These are phyloP conservation scores for Stigmatopora nigra DNA, from an alignment of 2,113 vertebrate species.

Conservation along the genomic window DNA sequence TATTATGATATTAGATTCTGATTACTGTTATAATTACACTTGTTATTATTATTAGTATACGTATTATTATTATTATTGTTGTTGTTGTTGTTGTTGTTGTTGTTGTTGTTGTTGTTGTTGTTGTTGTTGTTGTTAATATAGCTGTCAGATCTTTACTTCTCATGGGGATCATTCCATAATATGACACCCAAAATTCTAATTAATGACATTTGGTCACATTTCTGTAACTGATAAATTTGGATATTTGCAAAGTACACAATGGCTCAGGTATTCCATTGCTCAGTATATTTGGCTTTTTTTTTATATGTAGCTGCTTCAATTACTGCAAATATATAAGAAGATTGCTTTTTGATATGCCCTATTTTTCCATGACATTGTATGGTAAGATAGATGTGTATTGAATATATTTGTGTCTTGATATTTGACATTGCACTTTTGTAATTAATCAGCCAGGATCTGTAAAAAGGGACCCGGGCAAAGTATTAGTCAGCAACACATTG, in stretches of 20 bases:
- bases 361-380: background rate
- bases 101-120: too few species aligned
- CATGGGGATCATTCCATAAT: background rate
- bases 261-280: background rate
- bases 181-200: background rate
- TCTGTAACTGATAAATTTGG: too few species aligned
- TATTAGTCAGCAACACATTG: background rate
- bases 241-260: background rate
- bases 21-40: background rate
- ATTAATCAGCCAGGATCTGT: background rate
- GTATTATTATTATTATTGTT: too few species aligned
- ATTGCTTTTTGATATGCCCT: background rate
- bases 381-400: too few species aligned
- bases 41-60: too few species aligned
- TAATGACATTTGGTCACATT: background rate
- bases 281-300: background rate
- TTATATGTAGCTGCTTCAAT: background rate
- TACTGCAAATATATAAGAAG: background rate
- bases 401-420: background rate
- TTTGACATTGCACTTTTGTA: background rate
- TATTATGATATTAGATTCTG: background rate
- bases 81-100: too few species aligned
- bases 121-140: background rate
- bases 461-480: background rate
- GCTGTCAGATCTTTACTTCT: background rate